Base-by-base conservation (phyloP, 1,140 invertebrate species). In the Eulimnadia texana region DNA sequence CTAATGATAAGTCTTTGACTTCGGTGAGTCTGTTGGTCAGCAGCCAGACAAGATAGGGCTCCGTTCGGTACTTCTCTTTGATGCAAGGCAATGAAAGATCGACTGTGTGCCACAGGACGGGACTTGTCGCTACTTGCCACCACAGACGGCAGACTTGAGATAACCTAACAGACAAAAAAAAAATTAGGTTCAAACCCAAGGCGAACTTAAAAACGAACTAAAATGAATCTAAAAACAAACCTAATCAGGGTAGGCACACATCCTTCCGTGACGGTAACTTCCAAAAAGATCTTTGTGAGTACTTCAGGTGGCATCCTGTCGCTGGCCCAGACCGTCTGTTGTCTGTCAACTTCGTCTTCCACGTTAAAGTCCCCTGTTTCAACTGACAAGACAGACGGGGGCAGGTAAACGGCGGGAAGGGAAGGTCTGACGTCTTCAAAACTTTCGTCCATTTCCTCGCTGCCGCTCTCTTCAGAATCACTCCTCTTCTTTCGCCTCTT, bases 111-210 rank as follows among this genome's bases (percentile, higher is more conserved):
- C 88, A 91, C 20, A 91, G 71, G 28, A 76, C 72, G 1, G 84
- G 80, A 50, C 77, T 76, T 25, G 78, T 72, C 23, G 84, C 82
- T 10, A 85, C 80, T 66, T 79, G 76, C 51, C 81, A 73, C 87
- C 87, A 91, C 53, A 83, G 70, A 60, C 78, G 79, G 73, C 87
- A 89, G 10, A 90, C 87, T 70, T 78, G 78, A 52, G 81, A 79
- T 67, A 86, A 78, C 68, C 85, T 85, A 72, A 23, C 66, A 62
- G 51, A 16, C 16, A 72, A 77, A 68, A 62, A 65, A 56, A 29
- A 51, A 20, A 57, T 27, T 28, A 55, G 42, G 16, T 33, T 53
- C 16, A 65, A 50, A 65, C 22, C 20, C 16, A 16, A 3, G 19
- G 16, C 19, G 25, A 16, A 19, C 10, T 2, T 27, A 20, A 3